Conservation (phyloP, 2,113 vertebrate species). For the Sinocyclocheilus anshuiensis region DNA sequence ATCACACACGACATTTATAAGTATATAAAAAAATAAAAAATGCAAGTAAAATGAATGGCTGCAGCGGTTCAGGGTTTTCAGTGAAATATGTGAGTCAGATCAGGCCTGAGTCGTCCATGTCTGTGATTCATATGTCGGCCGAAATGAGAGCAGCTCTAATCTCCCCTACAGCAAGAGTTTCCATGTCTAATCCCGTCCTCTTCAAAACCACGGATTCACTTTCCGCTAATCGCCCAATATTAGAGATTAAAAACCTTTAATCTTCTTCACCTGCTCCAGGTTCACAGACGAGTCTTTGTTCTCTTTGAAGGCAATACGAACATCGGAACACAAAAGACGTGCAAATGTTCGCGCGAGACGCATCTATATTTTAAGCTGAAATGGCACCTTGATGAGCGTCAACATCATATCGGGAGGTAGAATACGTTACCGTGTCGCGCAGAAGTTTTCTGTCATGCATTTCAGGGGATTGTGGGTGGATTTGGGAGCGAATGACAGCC, state of each 20-base stretch:
- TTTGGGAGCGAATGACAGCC: background rate
- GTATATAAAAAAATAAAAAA: background rate
- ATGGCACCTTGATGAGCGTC: constrained; percentile 26
- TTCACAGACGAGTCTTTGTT: constrained; percentile 27
- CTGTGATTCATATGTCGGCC: too few relatives aligned
- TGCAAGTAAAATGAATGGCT: background rate
- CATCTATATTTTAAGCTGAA: constrained; percentile 39
- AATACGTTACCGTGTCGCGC: background rate
- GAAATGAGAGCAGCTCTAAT: constrained; percentile 50
- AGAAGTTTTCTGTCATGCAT: background rate
- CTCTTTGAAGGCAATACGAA: constrained; percentile 14
- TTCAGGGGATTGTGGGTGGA: constrained; percentile 15
- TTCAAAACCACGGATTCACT: constrained; percentile 45
- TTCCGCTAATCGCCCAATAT: constrained; percentile 56
- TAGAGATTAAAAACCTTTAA: constrained; percentile 33
- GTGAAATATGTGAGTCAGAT: background rate
- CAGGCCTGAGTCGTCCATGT: background rate
- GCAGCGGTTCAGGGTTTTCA: background rate
- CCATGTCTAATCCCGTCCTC: constrained; percentile 55
- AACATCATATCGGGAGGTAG: background rate
- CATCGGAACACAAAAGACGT: background rate
- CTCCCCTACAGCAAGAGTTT: constrained; percentile 49
- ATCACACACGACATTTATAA: background rate
- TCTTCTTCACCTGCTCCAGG: constrained; percentile 45
- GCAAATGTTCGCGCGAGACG: background rate